Evolutionary conservation across 2,113 vertebrate species (phyloP), one percentile per base, ranked within the genome.

Genomic region (Lutjanus erythropterus): DNA sequence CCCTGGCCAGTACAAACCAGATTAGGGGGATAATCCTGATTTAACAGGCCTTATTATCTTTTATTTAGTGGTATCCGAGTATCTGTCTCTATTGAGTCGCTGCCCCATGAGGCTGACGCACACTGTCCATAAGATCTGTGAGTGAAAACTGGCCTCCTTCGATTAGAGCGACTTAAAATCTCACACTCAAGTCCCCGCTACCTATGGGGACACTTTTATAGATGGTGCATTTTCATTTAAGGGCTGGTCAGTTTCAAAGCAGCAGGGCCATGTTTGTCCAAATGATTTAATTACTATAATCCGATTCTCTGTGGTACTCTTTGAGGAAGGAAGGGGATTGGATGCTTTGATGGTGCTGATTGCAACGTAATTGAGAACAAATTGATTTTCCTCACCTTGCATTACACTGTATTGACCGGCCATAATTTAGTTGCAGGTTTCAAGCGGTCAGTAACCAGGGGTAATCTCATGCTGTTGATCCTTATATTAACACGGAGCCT

Each of bases 1-100:
- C 78, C 62, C 78, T 86, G 83, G 78, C 78, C 83, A 81, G 58
- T 75, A 68, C 69, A 88, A 78, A 89, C 69, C 74, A 88, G 71
- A 90, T 92, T 90, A 92, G 29, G n/a, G 58, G 81, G 88, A 84
- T 93, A 80, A 92, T 91, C 86, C 85, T 41, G 27, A 69, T 91
- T 89, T 90, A 88, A 91, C 75, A 84, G 80, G 50, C 72, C 44
- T 76, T 83, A 87, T 88, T 87, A 86, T 89, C 46, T 89, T 91
- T 91, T 88, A 75, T 85, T 91, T 69, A 85, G 75, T 74, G 25
- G 11, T 65, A 80, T 86, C 74, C 35, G 62, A 49, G 21, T 78
- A 78, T 86, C 62, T n/a, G 33, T 89, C 71, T 83, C 85, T 25
- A 67, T 61, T 71, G 71, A 84, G 72, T 82, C 67, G 49, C 14